Evolutionary conservation across 2,888 invertebrate genomes (phyloP).

Genomic region (Flexamia atlantica): DNA sequence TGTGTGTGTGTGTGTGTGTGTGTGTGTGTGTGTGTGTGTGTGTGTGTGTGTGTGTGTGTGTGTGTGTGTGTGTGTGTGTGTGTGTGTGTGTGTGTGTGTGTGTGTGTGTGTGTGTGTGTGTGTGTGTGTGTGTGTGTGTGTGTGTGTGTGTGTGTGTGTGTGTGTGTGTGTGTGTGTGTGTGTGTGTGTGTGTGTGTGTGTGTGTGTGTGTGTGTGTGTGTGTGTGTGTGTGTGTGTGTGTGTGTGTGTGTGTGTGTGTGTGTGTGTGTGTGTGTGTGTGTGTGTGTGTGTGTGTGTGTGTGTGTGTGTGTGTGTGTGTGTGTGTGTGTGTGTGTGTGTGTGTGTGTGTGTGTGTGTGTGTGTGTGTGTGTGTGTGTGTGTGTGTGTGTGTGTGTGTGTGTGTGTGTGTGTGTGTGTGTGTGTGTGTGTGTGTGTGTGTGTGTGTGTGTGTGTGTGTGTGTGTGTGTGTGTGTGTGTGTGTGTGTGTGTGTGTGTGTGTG

Average conservation of each 20-base stretch:
- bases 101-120: conserved; percentile 34
- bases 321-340: conserved; percentile 34
- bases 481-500: conserved; percentile 45
- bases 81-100: conserved; percentile 34
- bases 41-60: conserved; percentile 34
- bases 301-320: conserved; percentile 34
- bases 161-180: conserved; percentile 34
- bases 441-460: conserved; percentile 37
- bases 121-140: conserved; percentile 34
- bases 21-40: conserved; percentile 34
- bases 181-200: conserved; percentile 34
- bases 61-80: conserved; percentile 34
- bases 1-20: conserved; percentile 34
- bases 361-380: conserved; percentile 34
- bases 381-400: conserved; percentile 34
- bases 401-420: conserved; percentile 43
- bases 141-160: conserved; percentile 34
- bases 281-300: conserved; percentile 34
- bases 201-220: conserved; percentile 34
- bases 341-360: conserved; percentile 34
- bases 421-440: conserved; percentile 34
- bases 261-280: conserved; percentile 34
- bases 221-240: conserved; percentile 34
- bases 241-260: conserved; percentile 34
- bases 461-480: conserved; percentile 42